Conservation (phyloP, 2,888 invertebrate genomes). For the Achlya flavicornis region DNA sequence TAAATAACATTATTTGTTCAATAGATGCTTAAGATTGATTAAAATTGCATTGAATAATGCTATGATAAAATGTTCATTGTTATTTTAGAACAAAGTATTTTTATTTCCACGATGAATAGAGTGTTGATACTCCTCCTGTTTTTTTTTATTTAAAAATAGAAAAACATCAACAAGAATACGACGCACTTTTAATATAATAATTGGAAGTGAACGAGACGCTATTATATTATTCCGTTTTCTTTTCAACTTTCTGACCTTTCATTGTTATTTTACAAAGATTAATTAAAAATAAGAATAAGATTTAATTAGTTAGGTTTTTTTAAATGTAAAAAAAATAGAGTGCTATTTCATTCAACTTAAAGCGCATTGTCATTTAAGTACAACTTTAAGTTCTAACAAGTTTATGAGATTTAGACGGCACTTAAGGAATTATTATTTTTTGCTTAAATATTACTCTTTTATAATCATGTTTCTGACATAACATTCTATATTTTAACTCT, state of each 20-base stretch:
- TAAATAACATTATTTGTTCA: too few relatives aligned
- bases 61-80: not conserved
- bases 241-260: not conserved
- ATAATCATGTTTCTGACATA: too few relatives aligned
- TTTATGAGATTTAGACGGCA: too few relatives aligned
- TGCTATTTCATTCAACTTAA: not conserved
- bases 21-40: not conserved
- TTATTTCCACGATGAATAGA: conserved; percentile 5
- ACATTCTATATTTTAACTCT: too few relatives aligned
- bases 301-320: not conserved
- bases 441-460: too few relatives aligned
- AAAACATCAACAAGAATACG: not conserved
- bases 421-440: too few relatives aligned
- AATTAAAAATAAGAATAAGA: not conserved
- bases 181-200: conserved; percentile 6
- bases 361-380: too few relatives aligned
- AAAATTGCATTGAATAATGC: not conserved
- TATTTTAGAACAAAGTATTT: conserved; percentile 13
- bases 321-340: not conserved
- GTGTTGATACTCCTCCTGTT: not conserved
- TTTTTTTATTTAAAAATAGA: not conserved
- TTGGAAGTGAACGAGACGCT: not conserved
- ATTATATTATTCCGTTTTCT: not conserved
- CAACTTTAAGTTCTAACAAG: too few relatives aligned
- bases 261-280: not conserved